Percentiles rank a stretch among this genome's conserved stretches.
phyloP scores from a whole-genome alignment of 2,888 invertebrate species.

The Opisthograptis luteolata region DNA sequence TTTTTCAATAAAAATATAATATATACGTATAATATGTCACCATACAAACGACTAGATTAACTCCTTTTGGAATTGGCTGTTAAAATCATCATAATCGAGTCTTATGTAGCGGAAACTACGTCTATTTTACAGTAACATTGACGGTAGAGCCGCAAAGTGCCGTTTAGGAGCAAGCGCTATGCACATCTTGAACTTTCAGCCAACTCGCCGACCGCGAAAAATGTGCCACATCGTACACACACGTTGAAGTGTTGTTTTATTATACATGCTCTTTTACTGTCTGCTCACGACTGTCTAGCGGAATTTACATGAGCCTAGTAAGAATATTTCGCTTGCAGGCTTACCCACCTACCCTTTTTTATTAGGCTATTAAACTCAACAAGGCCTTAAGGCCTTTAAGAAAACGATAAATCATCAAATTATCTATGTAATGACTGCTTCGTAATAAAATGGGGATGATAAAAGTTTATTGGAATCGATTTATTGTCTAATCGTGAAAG shows the following conservation, averaged over 20 bases:
- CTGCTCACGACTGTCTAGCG: slow-evolving; percentile 38
- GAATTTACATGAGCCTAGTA: slow-evolving; percentile 42
- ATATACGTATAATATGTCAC: too few relatives aligned
- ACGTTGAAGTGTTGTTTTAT: slow-evolving; percentile 43
- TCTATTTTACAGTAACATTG: slow-evolving; percentile 36
- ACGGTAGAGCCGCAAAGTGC: slow-evolving; percentile 38
- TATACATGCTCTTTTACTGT: slow-evolving; percentile 42
- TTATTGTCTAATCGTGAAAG: slow-evolving; percentile 28
- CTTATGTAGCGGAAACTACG: slow-evolving; percentile 40
- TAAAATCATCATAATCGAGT: slow-evolving; percentile 34
- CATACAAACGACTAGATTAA: too few relatives aligned
- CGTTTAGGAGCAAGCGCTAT: slow-evolving; percentile 41
- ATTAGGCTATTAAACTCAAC: slow-evolving; percentile 56
- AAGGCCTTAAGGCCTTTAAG: slow-evolving; percentile 48
- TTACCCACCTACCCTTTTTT: slow-evolving; percentile 46
- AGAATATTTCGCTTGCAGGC: slow-evolving; percentile 31
- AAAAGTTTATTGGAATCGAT: slow-evolving; percentile 47
- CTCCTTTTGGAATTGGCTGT: too few relatives aligned
- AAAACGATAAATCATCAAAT: slow-evolving; percentile 57
- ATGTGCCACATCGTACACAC: slow-evolving; percentile 29
- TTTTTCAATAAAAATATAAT: too few relatives aligned
- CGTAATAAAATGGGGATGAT: slow-evolving; percentile 47
- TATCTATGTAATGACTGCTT: slow-evolving; percentile 48
- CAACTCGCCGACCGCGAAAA: slow-evolving; percentile 34
- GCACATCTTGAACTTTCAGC: slow-evolving; percentile 37